A percentile compares a stretch with the other conserved stretches of the same genome.
These are phyloP conservation scores for Nemurella pictetii DNA, from an alignment of 2,888 invertebrate species.

Conservation along the genomic window DNA sequence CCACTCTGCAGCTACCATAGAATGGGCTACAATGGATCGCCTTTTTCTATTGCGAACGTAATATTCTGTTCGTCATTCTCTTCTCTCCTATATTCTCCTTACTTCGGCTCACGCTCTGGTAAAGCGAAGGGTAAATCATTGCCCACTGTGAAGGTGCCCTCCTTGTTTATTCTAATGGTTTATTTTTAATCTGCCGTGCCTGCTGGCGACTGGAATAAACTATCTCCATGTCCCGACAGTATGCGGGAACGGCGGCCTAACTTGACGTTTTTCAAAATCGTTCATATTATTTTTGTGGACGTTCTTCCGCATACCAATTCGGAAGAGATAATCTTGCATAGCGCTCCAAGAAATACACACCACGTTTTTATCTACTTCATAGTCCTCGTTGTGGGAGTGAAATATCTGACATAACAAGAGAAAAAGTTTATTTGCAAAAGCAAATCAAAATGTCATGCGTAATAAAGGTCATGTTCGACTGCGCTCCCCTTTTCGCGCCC, in stretches of 20 bases:
- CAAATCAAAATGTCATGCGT: constrained; percentile 6
- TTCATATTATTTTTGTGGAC: not conserved
- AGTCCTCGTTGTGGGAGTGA: not conserved
- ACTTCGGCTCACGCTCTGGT: constrained; percentile 21
- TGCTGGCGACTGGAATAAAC: not conserved
- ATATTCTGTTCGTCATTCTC: constrained; percentile 20
- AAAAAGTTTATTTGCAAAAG: not conserved
- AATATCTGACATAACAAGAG: not conserved
- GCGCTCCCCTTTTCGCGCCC: constrained; percentile 10
- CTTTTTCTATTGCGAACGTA: not conserved
- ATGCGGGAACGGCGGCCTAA: not conserved
- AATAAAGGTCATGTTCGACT: constrained; percentile 10
- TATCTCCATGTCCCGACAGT: not conserved
- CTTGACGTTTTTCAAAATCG: not conserved
- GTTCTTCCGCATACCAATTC: constrained; percentile 3
- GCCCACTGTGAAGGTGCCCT: constrained; percentile 23
- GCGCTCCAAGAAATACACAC: not conserved
- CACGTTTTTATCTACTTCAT: not conserved
- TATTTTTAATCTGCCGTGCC: constrained; percentile 20
- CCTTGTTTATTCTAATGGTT: constrained; percentile 29
- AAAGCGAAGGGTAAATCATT: constrained; percentile 5
- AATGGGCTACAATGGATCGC: not conserved
- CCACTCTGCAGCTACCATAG: not conserved
- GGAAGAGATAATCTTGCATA: not conserved
- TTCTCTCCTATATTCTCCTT: not conserved